Evolutionary conservation across 2,888 invertebrate species (phyloP).

Genomic region (Drosophila antonietae): DNA sequence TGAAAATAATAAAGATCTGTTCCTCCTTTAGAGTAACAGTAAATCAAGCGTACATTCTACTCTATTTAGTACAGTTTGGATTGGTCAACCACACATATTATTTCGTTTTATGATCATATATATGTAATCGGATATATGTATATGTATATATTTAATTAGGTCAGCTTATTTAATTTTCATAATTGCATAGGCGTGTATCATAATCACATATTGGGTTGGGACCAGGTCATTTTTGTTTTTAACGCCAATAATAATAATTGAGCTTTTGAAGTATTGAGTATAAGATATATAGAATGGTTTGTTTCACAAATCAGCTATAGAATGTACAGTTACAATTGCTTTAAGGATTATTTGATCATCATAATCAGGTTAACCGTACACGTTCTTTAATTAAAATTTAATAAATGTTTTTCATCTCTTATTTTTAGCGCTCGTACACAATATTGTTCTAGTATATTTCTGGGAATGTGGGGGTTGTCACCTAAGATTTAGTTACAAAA

Average conservation of each 20-base stretch:
- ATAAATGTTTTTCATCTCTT: constrained; percentile 13
- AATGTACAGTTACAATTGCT: constrained; percentile 16
- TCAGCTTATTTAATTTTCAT: constrained; percentile 41
- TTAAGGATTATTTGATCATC: constrained; percentile 2
- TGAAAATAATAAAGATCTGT: constrained; percentile 41
- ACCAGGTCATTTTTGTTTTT: constrained; percentile 47
- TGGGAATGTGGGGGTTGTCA: constrained; percentile 63
- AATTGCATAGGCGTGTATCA: constrained; percentile 58
- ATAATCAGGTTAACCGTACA: constrained; percentile 13
- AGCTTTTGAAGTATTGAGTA: constrained; percentile 33
- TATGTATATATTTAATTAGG: constrained; percentile 23
- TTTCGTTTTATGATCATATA: constrained; percentile 39
- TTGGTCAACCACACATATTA: constrained; percentile 35
- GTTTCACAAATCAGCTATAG: constrained; percentile 24
- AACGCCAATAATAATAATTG: constrained; percentile 59
- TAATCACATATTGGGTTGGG: constrained; percentile 69
- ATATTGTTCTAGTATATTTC: constrained; percentile 27
- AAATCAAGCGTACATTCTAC: constrained; percentile 33
- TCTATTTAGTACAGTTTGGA: constrained; percentile 35
- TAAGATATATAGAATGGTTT: constrained; percentile 19
- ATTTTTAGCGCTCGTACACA: constrained; percentile 18
- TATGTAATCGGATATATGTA: constrained; percentile 19
- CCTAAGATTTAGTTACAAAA: constrained; percentile 53
- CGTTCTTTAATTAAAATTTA: constrained; percentile 18
- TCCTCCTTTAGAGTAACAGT: constrained; percentile 5